A percentile compares a stretch with the other conserved stretches of the same genome.
These are phyloP conservation scores for Aproaerema taeniolella DNA, from an alignment of 2,888 invertebrate genomes.

Conservation along the genomic window DNA sequence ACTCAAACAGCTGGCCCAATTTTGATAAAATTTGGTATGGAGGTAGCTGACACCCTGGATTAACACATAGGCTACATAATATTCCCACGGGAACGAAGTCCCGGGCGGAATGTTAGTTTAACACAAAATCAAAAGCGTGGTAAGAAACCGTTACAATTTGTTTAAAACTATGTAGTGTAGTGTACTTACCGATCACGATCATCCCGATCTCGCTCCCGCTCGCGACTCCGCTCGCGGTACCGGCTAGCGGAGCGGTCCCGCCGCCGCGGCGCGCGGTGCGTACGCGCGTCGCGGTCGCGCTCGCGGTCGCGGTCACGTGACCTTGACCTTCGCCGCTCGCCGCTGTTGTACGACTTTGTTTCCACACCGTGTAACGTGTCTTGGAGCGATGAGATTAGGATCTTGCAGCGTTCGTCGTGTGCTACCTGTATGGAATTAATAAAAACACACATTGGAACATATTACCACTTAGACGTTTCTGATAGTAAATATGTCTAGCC, in stretches of 20 bases:
- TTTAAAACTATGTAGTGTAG: neutral
- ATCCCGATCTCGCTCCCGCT: conserved; percentile 64
- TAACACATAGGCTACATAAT: too few species aligned
- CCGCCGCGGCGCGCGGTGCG: conserved; percentile 55
- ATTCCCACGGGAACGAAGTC: too few species aligned
- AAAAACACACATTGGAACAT: too few species aligned
- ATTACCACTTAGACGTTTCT: too few species aligned
- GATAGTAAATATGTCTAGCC: too few species aligned
- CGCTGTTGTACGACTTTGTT: conserved; percentile 94
- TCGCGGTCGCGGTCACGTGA: conserved; percentile 28
- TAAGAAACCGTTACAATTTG: too few species aligned
- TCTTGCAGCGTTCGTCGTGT: conserved; percentile 98
- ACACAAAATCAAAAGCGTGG: too few species aligned
- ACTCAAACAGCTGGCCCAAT: too few species aligned
- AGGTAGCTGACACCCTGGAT: too few species aligned
- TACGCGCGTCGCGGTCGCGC: conserved; percentile 48
- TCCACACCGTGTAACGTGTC: conserved; percentile 98
- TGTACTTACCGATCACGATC: conserved; percentile 58
- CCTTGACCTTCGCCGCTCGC: conserved; percentile 63
- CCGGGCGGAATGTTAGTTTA: too few species aligned
- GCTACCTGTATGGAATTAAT: conserved; percentile 83
- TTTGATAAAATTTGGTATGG: too few species aligned
- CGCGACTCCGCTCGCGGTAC: conserved; percentile 62
- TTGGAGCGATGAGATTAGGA: conserved; percentile 96
- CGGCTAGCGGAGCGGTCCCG: conserved; percentile 59